Conservation (phyloP, 2,888 invertebrate genomes). For the Leptothorax acervorum region DNA sequence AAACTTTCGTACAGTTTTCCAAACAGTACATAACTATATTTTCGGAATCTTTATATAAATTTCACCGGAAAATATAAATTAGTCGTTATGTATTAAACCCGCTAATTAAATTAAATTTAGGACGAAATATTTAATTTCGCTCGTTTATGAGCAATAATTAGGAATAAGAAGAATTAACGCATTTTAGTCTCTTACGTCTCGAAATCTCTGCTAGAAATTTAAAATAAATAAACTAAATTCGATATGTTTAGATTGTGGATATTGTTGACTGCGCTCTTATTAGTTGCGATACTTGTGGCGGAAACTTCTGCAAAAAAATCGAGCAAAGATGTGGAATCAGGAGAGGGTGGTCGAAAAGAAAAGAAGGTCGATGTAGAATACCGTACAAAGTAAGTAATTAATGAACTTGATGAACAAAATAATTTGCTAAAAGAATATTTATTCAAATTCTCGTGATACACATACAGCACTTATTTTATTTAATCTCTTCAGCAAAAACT, state of each 20-base stretch:
- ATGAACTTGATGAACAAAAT: neutral
- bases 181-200: neutral
- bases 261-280: constrained; percentile 56
- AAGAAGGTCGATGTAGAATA: constrained; percentile 52
- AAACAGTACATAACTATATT: neutral
- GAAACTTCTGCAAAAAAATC: constrained; percentile 63
- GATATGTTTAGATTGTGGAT: constrained; percentile 66
- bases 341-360: constrained; percentile 41
- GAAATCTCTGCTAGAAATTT: neutral
- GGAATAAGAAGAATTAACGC: neutral
- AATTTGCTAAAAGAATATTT: neutral
- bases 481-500: neutral
- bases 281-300: constrained; percentile 61
- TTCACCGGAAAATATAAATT: neutral
- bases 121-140: neutral
- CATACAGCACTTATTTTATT: neutral
- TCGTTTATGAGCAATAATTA: neutral
- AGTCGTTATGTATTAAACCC: neutral
- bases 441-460: neutral
- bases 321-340: constrained; percentile 57
- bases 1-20: neutral
- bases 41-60: neutral
- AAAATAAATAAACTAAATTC: neutral
- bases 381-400: constrained; percentile 60
- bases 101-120: too few species aligned